phyloP scores from a whole-genome alignment of 37 sponge, comb jelly and placozoan species.

The Aphrocallistes beatrix region DNA sequence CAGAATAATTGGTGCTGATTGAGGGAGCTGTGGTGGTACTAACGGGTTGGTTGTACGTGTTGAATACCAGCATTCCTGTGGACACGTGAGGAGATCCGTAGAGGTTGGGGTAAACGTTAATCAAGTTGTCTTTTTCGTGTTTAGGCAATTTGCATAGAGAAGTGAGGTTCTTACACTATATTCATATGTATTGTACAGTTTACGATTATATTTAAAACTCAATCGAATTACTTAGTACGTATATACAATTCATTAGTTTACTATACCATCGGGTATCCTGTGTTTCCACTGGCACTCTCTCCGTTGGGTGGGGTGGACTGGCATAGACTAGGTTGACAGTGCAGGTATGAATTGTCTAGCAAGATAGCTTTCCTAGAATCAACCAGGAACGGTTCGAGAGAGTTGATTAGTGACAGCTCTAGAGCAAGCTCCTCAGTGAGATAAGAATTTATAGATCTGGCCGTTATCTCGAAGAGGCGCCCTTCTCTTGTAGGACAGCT shows the following conservation, averaged over 20 bases:
- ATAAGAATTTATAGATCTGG: background rate
- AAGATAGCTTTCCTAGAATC: background rate
- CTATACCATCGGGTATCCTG: constrained; percentile 19
- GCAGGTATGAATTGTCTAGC: background rate
- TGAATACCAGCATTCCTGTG: constrained; percentile 1
- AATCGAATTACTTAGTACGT: too few relatives aligned
- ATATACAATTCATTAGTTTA: background rate
- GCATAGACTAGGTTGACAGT: background rate
- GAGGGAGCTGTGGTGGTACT: background rate
- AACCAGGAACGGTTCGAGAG: background rate
- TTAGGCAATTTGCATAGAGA: background rate
- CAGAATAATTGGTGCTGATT: too few relatives aligned
- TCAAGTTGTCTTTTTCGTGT: background rate
- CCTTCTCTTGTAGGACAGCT: constrained; percentile 14
- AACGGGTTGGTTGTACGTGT: background rate
- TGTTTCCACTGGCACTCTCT: background rate
- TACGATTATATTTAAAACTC: too few relatives aligned
- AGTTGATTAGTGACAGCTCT: background rate
- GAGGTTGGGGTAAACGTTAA: background rate
- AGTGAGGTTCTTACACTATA: background rate
- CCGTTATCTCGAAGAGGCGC: background rate
- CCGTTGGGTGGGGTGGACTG: background rate
- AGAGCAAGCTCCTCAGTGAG: background rate
- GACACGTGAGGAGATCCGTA: background rate
- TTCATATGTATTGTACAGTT: background rate